Evolutionary conservation across 2,888 invertebrate genomes (phyloP).

Genomic region (Drosophila neutralis): DNA sequence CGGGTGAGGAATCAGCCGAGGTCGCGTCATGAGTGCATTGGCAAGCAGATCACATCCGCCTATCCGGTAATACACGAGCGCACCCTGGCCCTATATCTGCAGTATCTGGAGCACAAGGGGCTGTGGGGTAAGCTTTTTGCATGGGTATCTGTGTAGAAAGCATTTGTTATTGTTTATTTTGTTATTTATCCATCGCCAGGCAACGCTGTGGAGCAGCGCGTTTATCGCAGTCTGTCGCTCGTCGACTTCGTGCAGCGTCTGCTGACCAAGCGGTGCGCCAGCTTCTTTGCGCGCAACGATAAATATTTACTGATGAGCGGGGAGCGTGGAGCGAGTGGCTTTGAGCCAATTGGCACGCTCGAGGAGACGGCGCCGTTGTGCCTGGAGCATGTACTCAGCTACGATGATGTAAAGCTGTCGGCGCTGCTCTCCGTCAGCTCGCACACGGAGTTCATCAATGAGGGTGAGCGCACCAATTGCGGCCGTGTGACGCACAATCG

Average conservation of each 20-base stretch:
- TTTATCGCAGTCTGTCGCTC: conserved; percentile 81
- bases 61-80: conserved; percentile 90
- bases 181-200: conserved; percentile 26
- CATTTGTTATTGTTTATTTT: neutral
- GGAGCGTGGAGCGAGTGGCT: conserved; percentile 85
- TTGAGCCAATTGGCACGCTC: conserved; percentile 86
- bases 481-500: conserved; percentile 84
- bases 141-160: neutral
- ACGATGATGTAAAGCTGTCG: conserved; percentile 87
- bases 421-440: conserved; percentile 86
- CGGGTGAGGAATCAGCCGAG: conserved; percentile 76
- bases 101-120: conserved; percentile 88
- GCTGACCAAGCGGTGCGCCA: conserved; percentile 86
- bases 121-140: conserved; percentile 71
- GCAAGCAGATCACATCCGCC: conserved; percentile 85
- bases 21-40: conserved; percentile 67
- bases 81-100: conserved; percentile 87
- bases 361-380: conserved; percentile 85
- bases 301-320: conserved; percentile 85
- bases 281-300: conserved; percentile 85
- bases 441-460: conserved; percentile 86
- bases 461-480: conserved; percentile 86
- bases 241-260: conserved; percentile 86
- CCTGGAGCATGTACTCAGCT: conserved; percentile 86
- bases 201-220: conserved; percentile 48